These are phyloP conservation scores for Elysia chlorotica DNA, from an alignment of 1,140 invertebrate species.

Conservation along the genomic window DNA sequence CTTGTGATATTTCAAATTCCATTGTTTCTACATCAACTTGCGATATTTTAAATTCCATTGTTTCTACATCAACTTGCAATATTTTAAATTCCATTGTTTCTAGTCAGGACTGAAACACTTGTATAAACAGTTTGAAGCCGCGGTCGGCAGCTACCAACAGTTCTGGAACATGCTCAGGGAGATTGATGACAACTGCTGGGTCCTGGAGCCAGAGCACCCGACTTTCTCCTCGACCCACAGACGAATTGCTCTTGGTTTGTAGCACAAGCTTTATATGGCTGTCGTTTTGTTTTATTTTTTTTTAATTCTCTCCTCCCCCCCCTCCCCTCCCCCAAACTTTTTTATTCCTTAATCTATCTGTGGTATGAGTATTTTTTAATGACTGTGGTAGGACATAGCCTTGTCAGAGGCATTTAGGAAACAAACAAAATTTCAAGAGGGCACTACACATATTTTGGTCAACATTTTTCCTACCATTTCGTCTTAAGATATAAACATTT, in stretches of 20 bases:
- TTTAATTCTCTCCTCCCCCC: too few relatives aligned
- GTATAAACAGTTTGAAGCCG: conserved; percentile 34
- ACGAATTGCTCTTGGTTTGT: conserved; percentile 61
- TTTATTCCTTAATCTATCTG: too few relatives aligned
- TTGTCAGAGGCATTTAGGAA: too few relatives aligned
- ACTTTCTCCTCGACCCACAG: conserved; percentile 50
- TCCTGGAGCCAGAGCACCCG: conserved; percentile 63
- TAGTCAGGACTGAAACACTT: conserved; percentile 32
- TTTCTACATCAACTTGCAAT: not conserved
- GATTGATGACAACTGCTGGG: conserved; percentile 58
- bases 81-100: not conserved
- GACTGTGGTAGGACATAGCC: not conserved
- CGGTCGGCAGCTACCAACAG: conserved; percentile 45
- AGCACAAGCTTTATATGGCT: too few relatives aligned
- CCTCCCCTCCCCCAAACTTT: too few relatives aligned
- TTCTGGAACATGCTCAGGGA: conserved; percentile 63
- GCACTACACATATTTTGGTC: too few relatives aligned
- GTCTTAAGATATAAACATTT: too few relatives aligned
- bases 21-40: not conserved
- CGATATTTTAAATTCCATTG: not conserved
- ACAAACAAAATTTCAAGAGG: too few relatives aligned
- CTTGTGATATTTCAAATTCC: not conserved
- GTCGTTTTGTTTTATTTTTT: too few relatives aligned
- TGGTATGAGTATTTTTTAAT: too few relatives aligned
- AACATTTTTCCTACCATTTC: too few relatives aligned